Evolutionary conservation across 2,797 vertebrate species (phyloP), one percentile per base, ranked within the genome.

Genomic region (Acanthurus lineatus): DNA sequence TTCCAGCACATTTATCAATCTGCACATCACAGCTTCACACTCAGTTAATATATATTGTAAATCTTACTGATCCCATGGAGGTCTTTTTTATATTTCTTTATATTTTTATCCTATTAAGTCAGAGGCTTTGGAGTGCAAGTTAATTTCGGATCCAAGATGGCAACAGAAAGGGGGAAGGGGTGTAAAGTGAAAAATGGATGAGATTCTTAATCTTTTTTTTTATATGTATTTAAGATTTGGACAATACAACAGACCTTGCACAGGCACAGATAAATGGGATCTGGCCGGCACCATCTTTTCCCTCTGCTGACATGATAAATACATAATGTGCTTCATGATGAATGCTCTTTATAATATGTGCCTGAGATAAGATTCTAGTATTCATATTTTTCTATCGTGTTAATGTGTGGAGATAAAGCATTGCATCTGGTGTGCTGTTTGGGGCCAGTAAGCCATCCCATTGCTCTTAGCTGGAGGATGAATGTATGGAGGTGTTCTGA

Each of bases 381-480:
- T 97, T 97, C 96, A 97, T 97, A 97, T 97, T 97, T 94, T 87
- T 96, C 96, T 95, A 96, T 97, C 96, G 96, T 97, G 96, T 98
- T 97, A 97, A 97, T 97, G 96, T 95, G 94, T 94, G 91, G 96
- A 92, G 96, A 97, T 97, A 98, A 98, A 97, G 94, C 92, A 80
- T 86, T 91, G 94, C 93, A 95, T 86, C 93, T 91, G 84, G 88
- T 91, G 94, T 95, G 95, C 94, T 90, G 57, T 76, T 96, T 95
- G 96, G 93, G 94, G 94, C 94, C 92, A 93, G 92, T 87, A 49
- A 88, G 32, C 60, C 61, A 91, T 90, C 92, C 95, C 95, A 96
- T 96, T 95, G 96, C 94, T 96, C 96, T 96, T 90, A 93, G 95
- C 95, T 95, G 35, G 62, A 45, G 58, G 69, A 47, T 58, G 65